Evolutionary conservation across 2,113 vertebrate species (phyloP), one percentile per base, ranked within the genome.

Genomic region (Isichthys henryi): DNA sequence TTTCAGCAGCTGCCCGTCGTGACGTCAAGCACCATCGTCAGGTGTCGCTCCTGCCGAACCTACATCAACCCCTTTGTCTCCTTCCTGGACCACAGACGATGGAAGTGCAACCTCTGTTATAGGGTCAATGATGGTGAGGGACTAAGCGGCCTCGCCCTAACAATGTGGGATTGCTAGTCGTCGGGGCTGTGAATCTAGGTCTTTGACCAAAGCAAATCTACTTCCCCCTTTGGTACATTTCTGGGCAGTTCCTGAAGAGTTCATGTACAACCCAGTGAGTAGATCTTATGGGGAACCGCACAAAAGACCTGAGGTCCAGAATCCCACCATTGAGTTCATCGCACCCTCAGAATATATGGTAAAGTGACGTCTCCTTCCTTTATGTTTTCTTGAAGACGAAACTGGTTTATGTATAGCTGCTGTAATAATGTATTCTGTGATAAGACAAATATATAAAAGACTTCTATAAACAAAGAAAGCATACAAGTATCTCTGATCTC

Each of bases 261-360:
- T 99, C 91, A 97, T 99, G 96, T 99, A 98, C 93, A 99, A 99
- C 94, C 98, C 98, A 90, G 97, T 99, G 93, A 99, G 97, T 91
- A 96, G 97, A 95, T 97, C 97, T 70, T 99, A 99, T 89, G 98
- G 98, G 93, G 97, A 98, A 86, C 97, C 98, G 90, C 98, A 98
- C 91, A 99, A 97, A 95, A 96, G 98, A 93, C 98, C 98, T 5
- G 98, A 99, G 93, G 97, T 99, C 91, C 98, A 98, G 91, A 99
- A 98, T 91, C 96, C 98, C 90, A 99, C 98, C 85, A 97, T 99
- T 91, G 98, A 99, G 91, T 99, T 99, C 92, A 99, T 99, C 94
- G 98, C 98, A 92, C 98, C 98, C 89, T 98, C 98, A 92, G 98
- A 99, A 94, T 99, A 99, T 92, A 99, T 99, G 98, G 98, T 98